phyloP scores from a whole-genome alignment of 2,888 invertebrate species.

The Prenolepis imparis region DNA sequence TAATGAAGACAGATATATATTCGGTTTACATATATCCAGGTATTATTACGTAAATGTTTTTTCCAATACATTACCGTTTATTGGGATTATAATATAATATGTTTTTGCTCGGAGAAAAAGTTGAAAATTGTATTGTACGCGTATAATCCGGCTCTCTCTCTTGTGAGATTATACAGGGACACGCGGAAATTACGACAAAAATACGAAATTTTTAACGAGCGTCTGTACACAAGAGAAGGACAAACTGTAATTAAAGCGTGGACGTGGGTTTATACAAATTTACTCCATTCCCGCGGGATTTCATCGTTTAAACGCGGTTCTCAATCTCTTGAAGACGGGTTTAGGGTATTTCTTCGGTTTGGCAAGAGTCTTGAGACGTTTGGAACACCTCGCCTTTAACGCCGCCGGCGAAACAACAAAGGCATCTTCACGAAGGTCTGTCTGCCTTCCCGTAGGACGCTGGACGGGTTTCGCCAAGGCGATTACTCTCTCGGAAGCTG shows the following conservation, averaged over 20 bases:
- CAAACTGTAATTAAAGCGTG: constrained; percentile 42
- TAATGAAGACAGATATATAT: constrained; percentile 12
- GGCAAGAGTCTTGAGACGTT: constrained; percentile 78
- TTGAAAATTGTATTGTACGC: neutral
- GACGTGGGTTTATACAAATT: neutral
- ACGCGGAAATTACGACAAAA: constrained; percentile 10
- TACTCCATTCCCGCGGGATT: neutral
- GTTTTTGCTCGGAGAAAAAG: neutral
- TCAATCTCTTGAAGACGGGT: constrained; percentile 32
- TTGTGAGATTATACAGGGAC: neutral
- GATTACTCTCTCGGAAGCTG: constrained; percentile 72
- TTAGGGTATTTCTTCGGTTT: constrained; percentile 71
- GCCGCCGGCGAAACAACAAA: constrained; percentile 80
- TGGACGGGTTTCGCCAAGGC: constrained; percentile 74
- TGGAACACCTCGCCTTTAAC: constrained; percentile 78
- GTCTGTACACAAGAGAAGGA: neutral
- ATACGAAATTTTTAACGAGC: constrained; percentile 18
- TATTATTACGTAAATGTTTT: constrained; percentile 13
- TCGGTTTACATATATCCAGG: neutral
- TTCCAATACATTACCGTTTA: neutral
- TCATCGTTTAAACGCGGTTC: constrained; percentile 17
- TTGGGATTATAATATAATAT: neutral
- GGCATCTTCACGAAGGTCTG: constrained; percentile 80
- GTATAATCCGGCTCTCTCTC: neutral
- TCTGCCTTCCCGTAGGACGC: constrained; percentile 78